Evolutionary conservation across 2,797 vertebrate genomes (phyloP).

Genomic region (Sebastes hubbsi): DNA sequence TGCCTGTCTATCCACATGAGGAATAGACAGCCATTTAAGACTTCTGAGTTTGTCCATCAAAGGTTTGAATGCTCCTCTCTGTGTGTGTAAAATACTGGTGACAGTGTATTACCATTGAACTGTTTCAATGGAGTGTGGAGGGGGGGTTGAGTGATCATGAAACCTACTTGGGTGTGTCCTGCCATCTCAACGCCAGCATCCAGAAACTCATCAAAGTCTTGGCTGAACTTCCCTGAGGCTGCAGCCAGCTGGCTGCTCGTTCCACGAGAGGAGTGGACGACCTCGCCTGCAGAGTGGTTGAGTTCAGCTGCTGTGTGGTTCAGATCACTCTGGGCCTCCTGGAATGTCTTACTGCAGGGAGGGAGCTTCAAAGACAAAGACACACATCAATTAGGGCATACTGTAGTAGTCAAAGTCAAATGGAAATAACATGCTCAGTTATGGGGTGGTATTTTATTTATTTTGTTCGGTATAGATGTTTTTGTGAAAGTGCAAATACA

Average conservation of each 20-base stretch:
- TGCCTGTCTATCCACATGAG: no score
- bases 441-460: neutral
- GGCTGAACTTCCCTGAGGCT: constrained; percentile 97
- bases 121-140: neutral
- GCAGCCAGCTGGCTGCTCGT: constrained; percentile 93
- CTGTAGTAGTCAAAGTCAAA: neutral
- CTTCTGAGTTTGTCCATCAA: neutral
- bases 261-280: constrained; percentile 94
- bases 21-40: neutral
- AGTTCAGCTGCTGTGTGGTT: constrained; percentile 97
- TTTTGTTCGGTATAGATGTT: neutral
- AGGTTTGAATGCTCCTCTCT: neutral
- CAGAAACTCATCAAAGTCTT: constrained; percentile 98
- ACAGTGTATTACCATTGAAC: constrained; percentile 4
- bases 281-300: constrained; percentile 97
- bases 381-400: constrained; percentile 14
- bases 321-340: constrained; percentile 96
- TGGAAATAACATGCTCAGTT: neutral
- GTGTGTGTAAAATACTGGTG: neutral
- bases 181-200: constrained; percentile 99
- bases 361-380: constrained; percentile 85
- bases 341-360: constrained; percentile 94
- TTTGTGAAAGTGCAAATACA: neutral
- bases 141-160: constrained; percentile 12
- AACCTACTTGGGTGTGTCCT: constrained; percentile 93